Conservation (phyloP, 2,797 vertebrate genomes). For the Eulemur mongoz region DNA sequence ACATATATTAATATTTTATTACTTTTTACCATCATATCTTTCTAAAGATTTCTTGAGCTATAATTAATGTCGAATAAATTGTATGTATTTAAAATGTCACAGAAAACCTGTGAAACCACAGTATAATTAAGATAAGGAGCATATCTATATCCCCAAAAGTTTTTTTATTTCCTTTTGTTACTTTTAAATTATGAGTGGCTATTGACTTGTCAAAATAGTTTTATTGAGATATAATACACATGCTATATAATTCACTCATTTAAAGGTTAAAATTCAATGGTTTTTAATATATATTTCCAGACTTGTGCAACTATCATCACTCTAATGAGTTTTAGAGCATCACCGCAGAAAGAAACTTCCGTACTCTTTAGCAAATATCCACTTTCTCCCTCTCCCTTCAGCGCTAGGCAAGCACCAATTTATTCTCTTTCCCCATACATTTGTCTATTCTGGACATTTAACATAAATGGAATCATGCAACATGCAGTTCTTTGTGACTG, state of each 20-base stretch:
- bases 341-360: not conserved
- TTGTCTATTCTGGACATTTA: not conserved
- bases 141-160: not conserved
- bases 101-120: not conserved
- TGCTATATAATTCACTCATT: not conserved
- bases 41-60: not conserved
- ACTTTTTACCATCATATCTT: not conserved
- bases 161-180: not conserved
- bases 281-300: not conserved
- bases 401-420: not conserved
- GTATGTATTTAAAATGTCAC: not conserved
- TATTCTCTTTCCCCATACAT: not conserved
- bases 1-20: not conserved
- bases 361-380: not conserved
- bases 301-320: not conserved
- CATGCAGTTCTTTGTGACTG: not conserved
- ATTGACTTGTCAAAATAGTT: not conserved
- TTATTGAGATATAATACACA: not conserved
- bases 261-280: not conserved
- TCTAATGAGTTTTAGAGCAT: not conserved
- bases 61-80: not conserved
- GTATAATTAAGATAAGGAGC: not conserved
- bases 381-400: not conserved
- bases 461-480: not conserved
- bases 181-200: not conserved